Conservation (phyloP, 2,113 vertebrate species). For the Machaerirhynchus nigripectus region DNA sequence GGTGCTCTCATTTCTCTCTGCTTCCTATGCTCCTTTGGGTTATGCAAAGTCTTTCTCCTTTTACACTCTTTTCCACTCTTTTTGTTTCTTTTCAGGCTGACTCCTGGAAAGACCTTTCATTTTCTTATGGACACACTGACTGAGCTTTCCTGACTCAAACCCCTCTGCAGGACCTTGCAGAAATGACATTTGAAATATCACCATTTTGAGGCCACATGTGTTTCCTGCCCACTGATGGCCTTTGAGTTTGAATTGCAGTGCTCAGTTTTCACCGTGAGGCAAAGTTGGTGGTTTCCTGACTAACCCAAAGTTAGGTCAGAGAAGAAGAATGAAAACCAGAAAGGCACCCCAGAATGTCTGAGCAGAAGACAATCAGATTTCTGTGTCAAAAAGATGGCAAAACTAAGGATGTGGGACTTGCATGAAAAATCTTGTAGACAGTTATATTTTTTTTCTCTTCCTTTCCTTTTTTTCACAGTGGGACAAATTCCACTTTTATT, state of each 20-base stretch:
- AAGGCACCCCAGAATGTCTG: background rate
- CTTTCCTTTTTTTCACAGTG: conserved; percentile 29
- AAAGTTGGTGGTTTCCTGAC: background rate
- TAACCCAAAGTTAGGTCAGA: background rate
- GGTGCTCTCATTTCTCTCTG: background rate
- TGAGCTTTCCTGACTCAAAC: background rate
- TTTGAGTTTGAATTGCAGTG: background rate
- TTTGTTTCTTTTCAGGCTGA: background rate
- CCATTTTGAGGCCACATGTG: background rate
- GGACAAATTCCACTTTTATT: conserved; percentile 49
- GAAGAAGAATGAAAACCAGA: conserved; percentile 3
- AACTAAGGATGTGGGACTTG: conserved; percentile 22
- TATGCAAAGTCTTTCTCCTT: background rate
- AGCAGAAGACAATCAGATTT: conserved; percentile 16
- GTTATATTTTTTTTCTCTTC: background rate
- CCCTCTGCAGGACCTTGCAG: background rate
- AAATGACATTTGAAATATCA: background rate
- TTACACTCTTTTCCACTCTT: background rate
- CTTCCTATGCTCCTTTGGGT: background rate
- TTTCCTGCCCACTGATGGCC: background rate
- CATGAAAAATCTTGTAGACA: conserved; percentile 16
- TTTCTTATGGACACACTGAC: background rate
- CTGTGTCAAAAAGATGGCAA: conserved; percentile 2
- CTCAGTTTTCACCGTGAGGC: background rate
- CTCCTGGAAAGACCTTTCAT: background rate